These are phyloP conservation scores for Scyliorhinus canicula DNA, from an alignment of 2,797 vertebrate genomes.

Conservation along the genomic window DNA sequence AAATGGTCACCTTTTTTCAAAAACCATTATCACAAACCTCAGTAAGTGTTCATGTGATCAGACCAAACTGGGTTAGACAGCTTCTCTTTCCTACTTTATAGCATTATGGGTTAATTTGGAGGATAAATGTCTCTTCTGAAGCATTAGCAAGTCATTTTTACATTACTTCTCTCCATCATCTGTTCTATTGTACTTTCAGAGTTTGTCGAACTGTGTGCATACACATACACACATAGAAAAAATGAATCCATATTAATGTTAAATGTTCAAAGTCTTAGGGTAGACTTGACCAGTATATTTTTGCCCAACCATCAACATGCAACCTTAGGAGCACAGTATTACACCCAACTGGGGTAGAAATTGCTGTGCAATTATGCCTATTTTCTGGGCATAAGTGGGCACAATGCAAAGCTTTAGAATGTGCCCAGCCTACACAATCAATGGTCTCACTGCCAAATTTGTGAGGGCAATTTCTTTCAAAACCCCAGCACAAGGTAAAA, in stretches of 20 bases:
- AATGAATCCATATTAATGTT: background rate
- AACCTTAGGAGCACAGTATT: background rate
- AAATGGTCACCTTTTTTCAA: background rate
- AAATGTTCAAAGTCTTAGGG: background rate
- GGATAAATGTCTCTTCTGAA: background rate
- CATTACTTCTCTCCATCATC: background rate
- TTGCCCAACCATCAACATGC: background rate
- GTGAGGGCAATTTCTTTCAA: background rate
- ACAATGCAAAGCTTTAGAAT: background rate
- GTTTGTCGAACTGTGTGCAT: background rate
- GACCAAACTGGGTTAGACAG: constrained; percentile 6
- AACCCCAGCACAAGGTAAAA: background rate
- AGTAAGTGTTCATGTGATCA: background rate
- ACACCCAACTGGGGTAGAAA: background rate
- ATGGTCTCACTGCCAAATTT: background rate
- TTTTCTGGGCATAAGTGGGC: background rate
- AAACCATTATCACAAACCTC: constrained; percentile 20
- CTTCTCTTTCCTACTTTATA: background rate
- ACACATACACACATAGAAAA: background rate
- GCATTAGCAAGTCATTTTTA: background rate
- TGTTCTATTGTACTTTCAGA: background rate
- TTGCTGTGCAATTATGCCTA: background rate
- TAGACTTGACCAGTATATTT: background rate
- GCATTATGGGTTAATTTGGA: constrained; percentile 17
- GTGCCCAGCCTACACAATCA: background rate